Base-by-base conservation (phyloP, 2,888 invertebrate genomes). In the Alentia gelatinosa region DNA sequence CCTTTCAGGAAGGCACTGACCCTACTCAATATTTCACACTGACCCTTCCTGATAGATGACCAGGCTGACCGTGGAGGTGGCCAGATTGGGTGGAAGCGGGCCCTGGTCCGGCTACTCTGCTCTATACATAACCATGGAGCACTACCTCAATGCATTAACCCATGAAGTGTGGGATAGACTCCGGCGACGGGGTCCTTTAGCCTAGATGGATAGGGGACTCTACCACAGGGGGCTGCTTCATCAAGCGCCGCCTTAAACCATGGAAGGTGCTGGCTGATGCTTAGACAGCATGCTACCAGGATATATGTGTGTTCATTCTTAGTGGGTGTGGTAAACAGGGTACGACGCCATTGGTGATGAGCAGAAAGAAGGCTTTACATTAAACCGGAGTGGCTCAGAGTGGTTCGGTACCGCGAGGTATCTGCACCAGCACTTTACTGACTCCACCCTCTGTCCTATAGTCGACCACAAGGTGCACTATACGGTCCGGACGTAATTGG, bases 11-110 rank as follows among this genome's bases (percentile, higher is more conserved):
- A 79, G 79, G 79, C 79, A 33, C 47, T 86, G 86, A 47, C 86
- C 86, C 86, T 86, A 86, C 86, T 86, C 47, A 86, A 86, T 86
- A 86, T 86, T 86, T 86, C 47, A 86, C 86, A 47, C 30, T 86
- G 86, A 86, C 86, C 86, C 39, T 26, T 15, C 23, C 86, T 86
- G 86, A 86, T 86, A 47, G 42, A 86, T 86, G 47, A 30, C 26
- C 47, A 26, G 42, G 19, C n/a, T 33, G 86, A 33, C 86, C 86
- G 26, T 9, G 15, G 30, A 50, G 86, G 47, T 86, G 42, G 30
- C 86, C 50, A 50, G 86, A 86, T 86, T 50, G 86, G 86, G 86
- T 47, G 50, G 47, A 30, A 86, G 86, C 30, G 30, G 86, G 23
- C 79, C 26, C 42, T 47, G 33, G n/a, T 15, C 47, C 86, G 26